Base-by-base conservation (phyloP, 2,113 vertebrate species). In the Mus pahari region DNA sequence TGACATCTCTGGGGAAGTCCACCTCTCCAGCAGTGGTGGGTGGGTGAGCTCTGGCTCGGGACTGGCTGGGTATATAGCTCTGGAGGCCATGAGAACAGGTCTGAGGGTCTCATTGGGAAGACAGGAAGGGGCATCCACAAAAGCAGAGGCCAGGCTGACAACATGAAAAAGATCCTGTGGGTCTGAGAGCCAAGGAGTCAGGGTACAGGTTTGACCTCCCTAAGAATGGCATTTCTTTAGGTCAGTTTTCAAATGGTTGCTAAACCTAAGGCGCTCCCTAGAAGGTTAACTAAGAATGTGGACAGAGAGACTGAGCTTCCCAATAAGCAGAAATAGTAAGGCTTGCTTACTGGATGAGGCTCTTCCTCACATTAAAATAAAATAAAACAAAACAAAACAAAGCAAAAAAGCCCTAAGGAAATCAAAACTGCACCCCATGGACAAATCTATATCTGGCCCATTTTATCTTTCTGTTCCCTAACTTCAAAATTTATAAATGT, bases 401-500 rank as follows among this genome's bases (percentile, higher is more conserved):
- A n/a, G n/a, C n/a, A 24, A 64, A 8, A 50, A 12, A 68, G 66
- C 36, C 64, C 16, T 75, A 33, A 89, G 53, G 58, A 94, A 68
- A 90, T 45, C 17, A 26, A 73, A 53, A 45, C n/a, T 75, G 45
- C 64, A 68, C 50, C 26, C 24, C 24, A 62, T 50, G 42, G 17
- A 39, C 81, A 92, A 48, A n/a, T 79, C 89, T 71, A 42, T 81
- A 55, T 86, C 75, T 36, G 7, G 5, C 55, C 84, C 75, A 58
- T 81, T 75, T 92, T 31, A 96, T 78, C 42, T 36, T 58, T 86
- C 50, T 55, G n/a, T 64, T 42, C 26, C 26, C 10, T 84, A 53
- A 82, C 62, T 96, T 95, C 78, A 53, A 13, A 93, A 62, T 82
- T 48, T 86, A 10, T 82, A 91, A 89, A 86, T 92, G 86, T 53